Evolutionary conservation across 1,140 invertebrate species (phyloP), one percentile per base, ranked within the genome.

Genomic region (Theocolax elegans): DNA sequence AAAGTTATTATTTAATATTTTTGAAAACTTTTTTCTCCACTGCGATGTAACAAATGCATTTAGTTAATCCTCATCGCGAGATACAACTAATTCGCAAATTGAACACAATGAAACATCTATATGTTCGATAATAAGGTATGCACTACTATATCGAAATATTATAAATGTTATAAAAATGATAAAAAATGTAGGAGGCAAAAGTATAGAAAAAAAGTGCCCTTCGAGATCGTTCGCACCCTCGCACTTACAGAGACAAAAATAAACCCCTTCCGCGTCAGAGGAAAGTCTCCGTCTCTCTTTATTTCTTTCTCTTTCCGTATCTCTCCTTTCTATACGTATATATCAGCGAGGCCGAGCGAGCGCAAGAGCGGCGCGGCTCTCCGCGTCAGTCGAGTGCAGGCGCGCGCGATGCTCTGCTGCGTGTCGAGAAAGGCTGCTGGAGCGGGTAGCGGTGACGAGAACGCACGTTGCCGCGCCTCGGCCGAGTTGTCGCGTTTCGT

Each of bases 391-490:
- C 25, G 27, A 12, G 48, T 49, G 67, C 46, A 54, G 25, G 17
- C 15, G 64, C 65, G 60, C 71, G 51, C 73, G 67, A 83, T 83
- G 82, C 74, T 82, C 71, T 83, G 82, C 67, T 83, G 82, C 49
- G 80, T 83, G 29, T 80, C 82, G 63, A 80, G 75, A 63, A 79
- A 76, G 62, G 74, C 75, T 40, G 74, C 73, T 38, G 67, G 75
- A 71, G 67, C 69, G 74, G 53, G 48, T 66, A 29, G 68, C 38
- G 60, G 3, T 23, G 46, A 29, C 25, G 58, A n/a, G 40, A 44
- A 64, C 3, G 46, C 31, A n/a, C 17, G 31, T 2, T 48, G 62
- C 8, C 38, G 65, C 4, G 64, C 62, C 49, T 54, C 63, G 21
- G 63, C 38, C 49, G 60, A 64, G 27, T 19, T 42, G 4, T 25